A percentile compares a stretch with the other conserved stretches of the same genome.
Conservation (phyloP, 2,797 vertebrate genomes). For the Diplodus sargus region DNA sequence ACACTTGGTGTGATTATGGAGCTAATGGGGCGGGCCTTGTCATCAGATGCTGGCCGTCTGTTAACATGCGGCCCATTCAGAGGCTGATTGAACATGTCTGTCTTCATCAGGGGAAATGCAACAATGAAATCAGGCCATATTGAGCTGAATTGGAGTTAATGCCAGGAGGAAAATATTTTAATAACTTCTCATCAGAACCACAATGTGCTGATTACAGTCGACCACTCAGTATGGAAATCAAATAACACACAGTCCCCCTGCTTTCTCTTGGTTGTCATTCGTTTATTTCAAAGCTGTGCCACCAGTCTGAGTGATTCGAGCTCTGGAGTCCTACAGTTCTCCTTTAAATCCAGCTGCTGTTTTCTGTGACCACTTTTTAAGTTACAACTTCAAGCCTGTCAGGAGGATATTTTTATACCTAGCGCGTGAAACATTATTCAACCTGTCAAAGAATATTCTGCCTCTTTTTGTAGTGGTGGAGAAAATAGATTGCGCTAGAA, state of each 20-base stretch:
- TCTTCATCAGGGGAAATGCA: slow-evolving; percentile 75
- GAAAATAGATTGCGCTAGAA: slow-evolving; percentile 44
- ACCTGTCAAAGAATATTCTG: slow-evolving; percentile 49
- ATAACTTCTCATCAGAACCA: slow-evolving; percentile 54
- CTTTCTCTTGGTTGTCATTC: slow-evolving; percentile 29
- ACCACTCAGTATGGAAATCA: slow-evolving; percentile 52
- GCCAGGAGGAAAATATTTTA: slow-evolving; percentile 56
- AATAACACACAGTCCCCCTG: slow-evolving; percentile 17
- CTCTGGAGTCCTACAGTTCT: background rate
- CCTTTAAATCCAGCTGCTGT: slow-evolving; percentile 38
- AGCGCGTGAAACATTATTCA: slow-evolving; percentile 44
- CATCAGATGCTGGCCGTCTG: slow-evolving; percentile 78
- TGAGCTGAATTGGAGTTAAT: slow-evolving; percentile 64
- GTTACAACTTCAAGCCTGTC: slow-evolving; percentile 43
- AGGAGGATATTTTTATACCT: slow-evolving; percentile 50
- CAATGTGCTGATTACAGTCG: slow-evolving; percentile 57
- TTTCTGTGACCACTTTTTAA: slow-evolving; percentile 36
- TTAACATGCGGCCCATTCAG: slow-evolving; percentile 76
- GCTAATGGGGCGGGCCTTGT: slow-evolving; percentile 80
- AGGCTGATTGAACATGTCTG: slow-evolving; percentile 78
- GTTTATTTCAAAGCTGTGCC: slow-evolving; percentile 15
- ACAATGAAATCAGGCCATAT: slow-evolving; percentile 70
- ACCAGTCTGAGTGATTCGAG: slow-evolving; percentile 11
- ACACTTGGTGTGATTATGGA: slow-evolving; percentile 73
- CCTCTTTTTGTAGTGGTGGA: slow-evolving; percentile 27